Percentiles rank a stretch among this genome's conserved stretches.
Evolutionary conservation across 2,888 invertebrate genomes (phyloP).

Genomic region (Ctena decussata): DNA sequence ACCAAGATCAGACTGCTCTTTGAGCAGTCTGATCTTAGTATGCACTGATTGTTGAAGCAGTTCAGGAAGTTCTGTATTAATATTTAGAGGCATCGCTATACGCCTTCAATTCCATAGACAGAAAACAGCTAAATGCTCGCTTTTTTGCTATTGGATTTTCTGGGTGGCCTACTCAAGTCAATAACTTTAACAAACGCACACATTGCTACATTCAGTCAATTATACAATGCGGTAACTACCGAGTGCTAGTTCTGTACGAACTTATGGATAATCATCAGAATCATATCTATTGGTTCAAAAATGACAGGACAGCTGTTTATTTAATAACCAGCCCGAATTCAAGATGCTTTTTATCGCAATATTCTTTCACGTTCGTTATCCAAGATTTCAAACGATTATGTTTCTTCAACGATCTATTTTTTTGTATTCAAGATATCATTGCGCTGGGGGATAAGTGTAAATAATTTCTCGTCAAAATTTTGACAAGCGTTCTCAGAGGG

Average conservation of each 20-base stretch:
- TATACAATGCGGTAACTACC: neutral
- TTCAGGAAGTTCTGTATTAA: no score
- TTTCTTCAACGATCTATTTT: neutral
- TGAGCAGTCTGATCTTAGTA: no score
- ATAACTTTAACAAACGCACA: slow-evolving; percentile 14
- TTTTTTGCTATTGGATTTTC: neutral
- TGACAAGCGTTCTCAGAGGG: slow-evolving; percentile 51
- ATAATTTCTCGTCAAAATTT: neutral
- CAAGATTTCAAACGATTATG: slow-evolving; percentile 11
- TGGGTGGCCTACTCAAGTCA: slow-evolving; percentile 1
- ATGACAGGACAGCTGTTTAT: neutral
- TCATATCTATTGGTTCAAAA: neutral
- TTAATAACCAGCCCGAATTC: neutral
- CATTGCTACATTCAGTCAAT: slow-evolving; percentile 2
- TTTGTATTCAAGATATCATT: neutral
- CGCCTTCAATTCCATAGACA: neutral
- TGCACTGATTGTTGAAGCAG: no score
- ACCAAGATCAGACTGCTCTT: no score
- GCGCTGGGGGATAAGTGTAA: neutral
- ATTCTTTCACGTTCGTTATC: slow-evolving; percentile 7
- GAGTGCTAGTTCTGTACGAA: slow-evolving; percentile 1
- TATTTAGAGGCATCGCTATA: no score
- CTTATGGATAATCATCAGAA: neutral
- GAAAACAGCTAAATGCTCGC: neutral
- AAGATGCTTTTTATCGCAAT: neutral